Percentiles rank a stretch among this genome's conserved stretches.
phyloP scores from a whole-genome alignment of 2,888 invertebrate genomes.

The Apocheima hispidaria region DNA sequence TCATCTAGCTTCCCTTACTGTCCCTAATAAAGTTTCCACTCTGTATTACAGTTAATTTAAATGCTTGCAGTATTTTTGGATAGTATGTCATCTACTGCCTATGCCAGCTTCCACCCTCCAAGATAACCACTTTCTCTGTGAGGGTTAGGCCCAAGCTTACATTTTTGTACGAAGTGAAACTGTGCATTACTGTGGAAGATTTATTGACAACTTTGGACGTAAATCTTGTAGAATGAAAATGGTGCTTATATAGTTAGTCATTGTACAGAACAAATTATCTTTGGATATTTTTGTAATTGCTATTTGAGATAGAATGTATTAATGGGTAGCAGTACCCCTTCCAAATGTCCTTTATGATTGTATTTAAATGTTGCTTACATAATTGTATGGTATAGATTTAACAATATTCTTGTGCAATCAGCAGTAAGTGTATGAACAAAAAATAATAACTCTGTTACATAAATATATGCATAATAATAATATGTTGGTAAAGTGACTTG shows the following conservation, averaged over 20 bases:
- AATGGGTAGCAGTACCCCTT: constrained; percentile 19
- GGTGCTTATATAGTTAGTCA: constrained; percentile 85
- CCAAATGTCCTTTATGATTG: constrained; percentile 24
- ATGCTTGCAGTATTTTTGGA: not conserved
- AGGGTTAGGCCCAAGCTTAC: not conserved
- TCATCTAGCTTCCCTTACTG: no score
- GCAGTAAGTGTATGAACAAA: constrained; percentile 48
- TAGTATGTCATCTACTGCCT: not conserved
- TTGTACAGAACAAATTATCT: constrained; percentile 85
- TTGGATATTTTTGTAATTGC: constrained; percentile 77
- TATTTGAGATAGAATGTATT: constrained; percentile 51
- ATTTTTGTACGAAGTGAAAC: constrained; percentile 45
- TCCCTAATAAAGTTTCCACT: no score
- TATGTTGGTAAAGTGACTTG: constrained; percentile 53
- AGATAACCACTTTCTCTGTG: not conserved
- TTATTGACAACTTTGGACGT: constrained; percentile 63
- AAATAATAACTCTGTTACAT: constrained; percentile 39
- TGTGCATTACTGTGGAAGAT: constrained; percentile 45
- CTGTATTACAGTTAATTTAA: no score
- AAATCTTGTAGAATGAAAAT: constrained; percentile 73
- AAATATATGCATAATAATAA: constrained; percentile 43
- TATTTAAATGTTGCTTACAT: constrained; percentile 43
- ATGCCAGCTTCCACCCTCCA: not conserved
- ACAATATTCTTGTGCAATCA: constrained; percentile 62
- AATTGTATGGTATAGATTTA: constrained; percentile 35